Base-by-base conservation (phyloP, 2,113 vertebrate species). In the Cygnus atratus region DNA sequence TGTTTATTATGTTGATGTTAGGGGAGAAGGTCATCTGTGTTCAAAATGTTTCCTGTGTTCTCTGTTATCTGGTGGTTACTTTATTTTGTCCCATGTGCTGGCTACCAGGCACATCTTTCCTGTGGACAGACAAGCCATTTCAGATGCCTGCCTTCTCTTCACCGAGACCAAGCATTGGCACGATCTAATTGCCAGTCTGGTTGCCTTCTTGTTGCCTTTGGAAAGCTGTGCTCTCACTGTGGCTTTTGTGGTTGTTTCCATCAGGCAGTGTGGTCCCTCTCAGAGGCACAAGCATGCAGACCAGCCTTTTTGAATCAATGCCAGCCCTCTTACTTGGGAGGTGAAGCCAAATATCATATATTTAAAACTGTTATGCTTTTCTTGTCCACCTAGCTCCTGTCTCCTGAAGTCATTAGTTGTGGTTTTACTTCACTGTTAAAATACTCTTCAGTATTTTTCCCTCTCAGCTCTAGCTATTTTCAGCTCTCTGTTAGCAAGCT, bases 251-350 rank as follows among this genome's bases (percentile, higher is more conserved):
- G 98, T 97, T 84, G 75, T 98, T 98, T 98, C 98, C 96, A 97
- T 97, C 97, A 97, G 87, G 97, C 98, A 98, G 98, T 98, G 98
- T 98, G 98, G 98, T 98, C 98, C 97, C 90, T 98, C 92, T 97
- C 93, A 94, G 95, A 98, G 97, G 97, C 96, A 96, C 75, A 93
- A 95, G 97, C 91, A 46, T 98, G 97, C 97, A 98, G 98, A 98
- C 96, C 86, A 97, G 96, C 86, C 96, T 98, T 98, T 98, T 97
- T 98, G 98, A 98, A 97, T 96, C 48, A 65, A 44, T 97, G 98
- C 98, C 98, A 98, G 96, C 95, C 96, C 95, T 98, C 98, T 98
- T 98, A 97, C 93, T 97, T 98, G 96, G 96, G 97, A 98, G 92
- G 93, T 94, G 92, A 98, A 97, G 98, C 98, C 98, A 98, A 98